Conservation (phyloP, 2,888 invertebrate genomes). For the Thereva nobilitata region DNA sequence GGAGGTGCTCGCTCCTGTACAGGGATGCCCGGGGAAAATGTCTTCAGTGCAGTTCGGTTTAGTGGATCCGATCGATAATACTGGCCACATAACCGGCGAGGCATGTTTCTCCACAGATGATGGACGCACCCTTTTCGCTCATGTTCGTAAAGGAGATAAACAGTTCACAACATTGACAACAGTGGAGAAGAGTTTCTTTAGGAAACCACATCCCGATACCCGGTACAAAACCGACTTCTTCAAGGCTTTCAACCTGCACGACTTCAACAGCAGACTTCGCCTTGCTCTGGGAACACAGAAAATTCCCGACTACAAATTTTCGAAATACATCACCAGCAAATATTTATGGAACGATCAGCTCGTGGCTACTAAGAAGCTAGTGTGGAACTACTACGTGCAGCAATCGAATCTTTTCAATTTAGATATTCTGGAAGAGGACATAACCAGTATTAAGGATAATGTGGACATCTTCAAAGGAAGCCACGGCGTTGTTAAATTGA, state of each 20-base stretch:
- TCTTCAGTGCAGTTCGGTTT: slow-evolving; percentile 47
- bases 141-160: slow-evolving; percentile 44
- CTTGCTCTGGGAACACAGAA: slow-evolving; percentile 37
- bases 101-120: slow-evolving; percentile 46
- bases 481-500: slow-evolving; percentile 45
- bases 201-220: slow-evolving; percentile 45
- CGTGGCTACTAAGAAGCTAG: slow-evolving; percentile 46
- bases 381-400: slow-evolving; percentile 49
- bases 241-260: slow-evolving; percentile 46
- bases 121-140: slow-evolving; percentile 48
- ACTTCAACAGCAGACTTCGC: slow-evolving; percentile 45
- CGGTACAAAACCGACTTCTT: slow-evolving; percentile 48
- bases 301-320: slow-evolving; percentile 44
- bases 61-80: slow-evolving; percentile 47
- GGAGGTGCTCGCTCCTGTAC: slow-evolving; percentile 45
- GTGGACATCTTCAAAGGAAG: slow-evolving; percentile 48
- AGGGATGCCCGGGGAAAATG: slow-evolving; percentile 45
- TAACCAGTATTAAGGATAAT: slow-evolving; percentile 36
- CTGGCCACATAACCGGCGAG: slow-evolving; percentile 47
- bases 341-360: slow-evolving; percentile 47
- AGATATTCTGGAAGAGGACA: slow-evolving; percentile 45
- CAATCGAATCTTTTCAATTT: slow-evolving; percentile 45
- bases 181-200: slow-evolving; percentile 42
- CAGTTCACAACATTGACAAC: neutral
- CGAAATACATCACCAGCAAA: slow-evolving; percentile 45